A percentile compares a stretch with the other conserved stretches of the same genome.
Conservation (phyloP, 2,888 invertebrate species). For the Xylota segnis region DNA sequence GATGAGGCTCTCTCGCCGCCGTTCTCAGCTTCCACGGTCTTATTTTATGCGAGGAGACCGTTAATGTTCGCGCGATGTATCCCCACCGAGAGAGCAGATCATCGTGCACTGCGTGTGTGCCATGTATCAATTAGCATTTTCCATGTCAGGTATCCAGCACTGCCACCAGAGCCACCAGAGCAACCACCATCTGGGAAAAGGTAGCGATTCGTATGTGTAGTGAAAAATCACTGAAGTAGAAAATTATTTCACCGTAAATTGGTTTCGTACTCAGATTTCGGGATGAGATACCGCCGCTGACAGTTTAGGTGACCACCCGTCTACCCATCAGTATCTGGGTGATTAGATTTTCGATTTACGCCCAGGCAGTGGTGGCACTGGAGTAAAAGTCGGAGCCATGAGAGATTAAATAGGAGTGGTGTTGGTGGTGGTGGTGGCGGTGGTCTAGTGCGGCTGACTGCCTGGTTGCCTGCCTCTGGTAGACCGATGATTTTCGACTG, state of each 20-base stretch:
- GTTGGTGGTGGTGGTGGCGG: too few species aligned
- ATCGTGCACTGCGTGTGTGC: conserved; percentile 35
- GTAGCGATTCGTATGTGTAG: conserved; percentile 18
- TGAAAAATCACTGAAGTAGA: conserved; percentile 61
- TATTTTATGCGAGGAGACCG: conserved; percentile 36
- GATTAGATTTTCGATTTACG: conserved; percentile 63
- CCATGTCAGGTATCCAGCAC: conserved; percentile 49
- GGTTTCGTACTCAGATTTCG: conserved; percentile 62
- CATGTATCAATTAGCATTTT: conserved; percentile 71
- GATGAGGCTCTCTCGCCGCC: conserved; percentile 47
- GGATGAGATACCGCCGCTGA: conserved; percentile 59
- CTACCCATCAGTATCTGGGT: conserved; percentile 60
- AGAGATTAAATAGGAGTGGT: conserved; percentile 46
- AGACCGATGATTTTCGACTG: conserved; percentile 65
- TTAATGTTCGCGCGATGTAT: conserved; percentile 23
- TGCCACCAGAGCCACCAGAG: too few species aligned
- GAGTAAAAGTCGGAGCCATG: conserved; percentile 48
- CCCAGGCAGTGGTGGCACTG: conserved; percentile 15
- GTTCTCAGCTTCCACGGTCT: conserved; percentile 5
- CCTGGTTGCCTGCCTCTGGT: conserved; percentile 14
- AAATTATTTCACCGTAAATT: conserved; percentile 67
- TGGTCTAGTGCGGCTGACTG: conserved; percentile 21
- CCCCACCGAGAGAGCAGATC: not conserved
- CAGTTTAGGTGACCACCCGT: conserved; percentile 70
- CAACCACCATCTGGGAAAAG: conserved; percentile 38